Evolutionary conservation across 2,113 vertebrate species (phyloP).

Genomic region (Hydropotes inermis): DNA sequence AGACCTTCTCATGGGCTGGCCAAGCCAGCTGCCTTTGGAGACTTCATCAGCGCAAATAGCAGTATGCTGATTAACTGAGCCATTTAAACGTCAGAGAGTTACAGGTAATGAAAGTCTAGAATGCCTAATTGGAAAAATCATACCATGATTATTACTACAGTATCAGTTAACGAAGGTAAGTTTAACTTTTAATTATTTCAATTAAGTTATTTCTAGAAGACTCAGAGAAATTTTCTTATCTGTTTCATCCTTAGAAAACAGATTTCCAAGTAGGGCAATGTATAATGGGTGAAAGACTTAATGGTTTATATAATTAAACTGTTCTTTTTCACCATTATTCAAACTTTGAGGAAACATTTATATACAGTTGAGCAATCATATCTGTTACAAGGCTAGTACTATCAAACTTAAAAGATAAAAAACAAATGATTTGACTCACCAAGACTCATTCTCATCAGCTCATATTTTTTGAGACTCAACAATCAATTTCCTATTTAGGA

Average conservation of each 20-base stretch:
- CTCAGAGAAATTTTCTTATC: constrained; percentile 75
- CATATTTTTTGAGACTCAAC: constrained; percentile 12
- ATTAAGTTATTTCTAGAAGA: constrained; percentile 83
- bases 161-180: constrained; percentile 77
- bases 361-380: background rate
- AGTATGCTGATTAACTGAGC: constrained; percentile 76
- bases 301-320: constrained; percentile 46
- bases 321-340: constrained; percentile 36
- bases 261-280: constrained; percentile 60
- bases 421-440: background rate
- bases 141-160: constrained; percentile 78
- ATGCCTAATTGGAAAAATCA: constrained; percentile 80
- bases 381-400: background rate
- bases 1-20: background rate
- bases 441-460: background rate
- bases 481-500: constrained; percentile 16
- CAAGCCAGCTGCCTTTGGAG: constrained; percentile 63
- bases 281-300: constrained; percentile 60
- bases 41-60: constrained; percentile 49
- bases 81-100: constrained; percentile 80
- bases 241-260: constrained; percentile 73
- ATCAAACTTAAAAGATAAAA: background rate
- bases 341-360: constrained; percentile 30
- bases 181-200: constrained; percentile 84
- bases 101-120: constrained; percentile 77